Base-by-base conservation (phyloP, 2,888 invertebrate genomes). In the Caenorhabditis sulstoni region DNA sequence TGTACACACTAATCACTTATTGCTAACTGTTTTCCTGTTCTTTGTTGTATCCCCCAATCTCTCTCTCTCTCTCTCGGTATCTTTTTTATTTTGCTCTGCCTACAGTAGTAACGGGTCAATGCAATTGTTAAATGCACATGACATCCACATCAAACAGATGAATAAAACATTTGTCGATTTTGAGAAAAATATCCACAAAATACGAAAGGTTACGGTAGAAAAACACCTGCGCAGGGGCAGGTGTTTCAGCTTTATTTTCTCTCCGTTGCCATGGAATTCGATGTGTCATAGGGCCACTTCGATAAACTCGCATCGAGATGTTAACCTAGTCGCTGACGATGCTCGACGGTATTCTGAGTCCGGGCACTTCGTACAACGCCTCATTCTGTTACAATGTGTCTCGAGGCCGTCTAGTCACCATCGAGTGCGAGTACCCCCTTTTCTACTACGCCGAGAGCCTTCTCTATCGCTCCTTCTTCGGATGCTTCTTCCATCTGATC, bases 321-420 rank as follows among this genome's bases (percentile, higher is more conserved):
- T 39, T 37, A 11, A 41, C 14, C 2, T 41, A 11, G 14, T 41
- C 11, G 41, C 3, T 11, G 41, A 11, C 4, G 29, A 73, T 73
- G 73, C 47, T 73, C 0, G 64, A 73, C 37, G 73, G 73, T 57
- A 11, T 73, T 22, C 57, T 73, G 11, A 64, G 23, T 14, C 73
- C 73, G 1, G 64, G 73, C 14, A 58, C 39, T 5, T 64, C 64
- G 29, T 73, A 64, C 52, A 73, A 73, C 37, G 64, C 64, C 35
- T 53, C 70, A 16, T 62, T 79, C 59, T 79, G 79, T 18, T 79
- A 79, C 50, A 79, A 79, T 11, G 79, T 80, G 11, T 71, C 75
- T 20, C 41, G 80, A 11, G 80, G 80, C 1, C 57, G 58, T 35
- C 12, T 76, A 0, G 55, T 71, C 11, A 80, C 80, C 12, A 44